Evolutionary conservation across 1,140 invertebrate species (phyloP).

Genomic region (Coenobita brevimanus): DNA sequence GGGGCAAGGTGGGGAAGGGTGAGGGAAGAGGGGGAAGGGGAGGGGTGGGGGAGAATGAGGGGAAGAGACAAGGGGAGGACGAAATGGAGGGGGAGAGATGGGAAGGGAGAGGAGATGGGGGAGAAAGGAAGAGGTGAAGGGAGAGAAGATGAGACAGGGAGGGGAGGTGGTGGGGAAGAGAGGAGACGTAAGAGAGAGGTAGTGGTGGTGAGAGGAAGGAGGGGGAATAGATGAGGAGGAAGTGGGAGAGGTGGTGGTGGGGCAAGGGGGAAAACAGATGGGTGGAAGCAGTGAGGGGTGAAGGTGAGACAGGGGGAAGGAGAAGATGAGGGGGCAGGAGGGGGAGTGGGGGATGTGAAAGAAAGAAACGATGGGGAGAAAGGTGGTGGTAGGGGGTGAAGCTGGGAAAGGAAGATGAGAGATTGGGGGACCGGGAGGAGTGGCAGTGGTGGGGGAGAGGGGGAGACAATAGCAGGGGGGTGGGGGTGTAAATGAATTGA

Average conservation of each 20-base stretch:
- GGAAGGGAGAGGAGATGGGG: not conserved
- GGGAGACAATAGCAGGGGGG: not conserved
- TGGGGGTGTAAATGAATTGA: too few relatives aligned
- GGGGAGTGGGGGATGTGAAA: too few relatives aligned
- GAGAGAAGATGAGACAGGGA: not conserved
- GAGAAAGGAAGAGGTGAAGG: not conserved
- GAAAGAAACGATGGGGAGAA: too few relatives aligned
- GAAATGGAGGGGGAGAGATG: not conserved
- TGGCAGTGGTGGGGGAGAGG: not conserved
- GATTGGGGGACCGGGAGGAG: not conserved
- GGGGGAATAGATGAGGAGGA: too few relatives aligned
- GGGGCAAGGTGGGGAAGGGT: not conserved
- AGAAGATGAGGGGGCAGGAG: too few relatives aligned
- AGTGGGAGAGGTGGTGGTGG: too few relatives aligned
- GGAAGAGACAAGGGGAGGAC: not conserved
- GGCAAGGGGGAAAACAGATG: too few relatives aligned
- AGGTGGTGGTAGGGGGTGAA: not conserved
- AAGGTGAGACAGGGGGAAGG: too few relatives aligned
- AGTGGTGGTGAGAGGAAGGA: not conserved
- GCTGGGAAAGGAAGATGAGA: not conserved
- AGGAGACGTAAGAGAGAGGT: too few relatives aligned
- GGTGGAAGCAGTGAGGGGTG: too few relatives aligned
- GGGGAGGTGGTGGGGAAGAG: not conserved
- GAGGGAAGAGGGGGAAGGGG: not conserved
- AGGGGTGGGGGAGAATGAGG: not conserved